Conservation (phyloP, 2,113 vertebrate genomes). For the Lipophrys pholis region DNA sequence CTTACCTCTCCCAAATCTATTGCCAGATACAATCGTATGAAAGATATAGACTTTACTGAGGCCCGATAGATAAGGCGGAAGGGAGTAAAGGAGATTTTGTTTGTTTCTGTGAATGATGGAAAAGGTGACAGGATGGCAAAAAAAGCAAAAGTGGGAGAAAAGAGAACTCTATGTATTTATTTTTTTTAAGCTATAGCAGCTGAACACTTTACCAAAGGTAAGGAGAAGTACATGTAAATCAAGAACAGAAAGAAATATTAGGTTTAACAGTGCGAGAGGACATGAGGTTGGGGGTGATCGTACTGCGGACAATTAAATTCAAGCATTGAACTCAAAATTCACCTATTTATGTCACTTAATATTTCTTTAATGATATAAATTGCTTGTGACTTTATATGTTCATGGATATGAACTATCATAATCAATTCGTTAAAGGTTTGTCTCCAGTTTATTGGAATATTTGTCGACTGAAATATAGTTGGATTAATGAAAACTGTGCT, state of each 20-base stretch:
- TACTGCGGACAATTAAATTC: no score
- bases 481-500: neutral
- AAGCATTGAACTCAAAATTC: no score
- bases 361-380: no score
- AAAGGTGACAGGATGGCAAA: conserved; percentile 6
- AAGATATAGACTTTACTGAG: neutral
- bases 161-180: neutral
- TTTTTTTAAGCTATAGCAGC: no score
- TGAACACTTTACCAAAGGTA: no score
- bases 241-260: no score
- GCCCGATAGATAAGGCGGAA: conserved; percentile 3
- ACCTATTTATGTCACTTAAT: no score
- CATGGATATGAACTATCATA: neutral
- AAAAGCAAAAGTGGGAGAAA: neutral
- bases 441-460: neutral
- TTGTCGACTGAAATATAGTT: neutral
- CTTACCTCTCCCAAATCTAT: neutral
- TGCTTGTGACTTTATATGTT: no score
- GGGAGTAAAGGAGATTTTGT: conserved; percentile 2
- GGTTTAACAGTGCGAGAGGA: no score
- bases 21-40: neutral
- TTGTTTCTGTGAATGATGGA: conserved; percentile 1
- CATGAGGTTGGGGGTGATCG: no score
- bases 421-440: neutral
- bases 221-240: no score